Evolutionary conservation across 2,113 vertebrate genomes (phyloP), one percentile per base, ranked within the genome.

Genomic region (Pogona vitticeps): DNA sequence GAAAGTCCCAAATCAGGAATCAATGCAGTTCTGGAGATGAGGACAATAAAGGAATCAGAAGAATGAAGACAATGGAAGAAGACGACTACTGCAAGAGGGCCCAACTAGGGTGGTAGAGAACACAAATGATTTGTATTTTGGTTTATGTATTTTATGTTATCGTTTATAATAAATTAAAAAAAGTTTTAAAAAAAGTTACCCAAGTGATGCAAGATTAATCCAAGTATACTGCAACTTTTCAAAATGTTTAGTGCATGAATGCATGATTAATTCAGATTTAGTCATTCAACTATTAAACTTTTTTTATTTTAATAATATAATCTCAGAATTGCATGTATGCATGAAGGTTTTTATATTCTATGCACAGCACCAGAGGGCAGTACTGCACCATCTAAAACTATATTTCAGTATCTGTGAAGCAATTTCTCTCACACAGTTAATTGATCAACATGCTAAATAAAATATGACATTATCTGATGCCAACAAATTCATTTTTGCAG

Each of bases 361-460:
- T 52, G 59, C 9, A 12, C 76, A 40, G 85, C 96, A 94, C 90
- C 2, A 95, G 96, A 94, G 93, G 96, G 96, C 96, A 96, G 93
- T 85, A 31, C 84, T 95, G 93, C 14, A 84, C 80, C 91, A 81
- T 86, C 77, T n/a, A 65, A 8, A 17, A 13, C 28, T 21, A 15
- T 15, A 52, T 82, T 42, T 28, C 6, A 5, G 31, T 0, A 52
- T 4, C 28, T 2, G 10, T 0, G 15, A 72, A 73, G 21, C 63
- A 76, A n/a, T 0, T 52, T 52, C 10, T 52, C 10, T 0, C 0
- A 13, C 36, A 21, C 13, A 65, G 28, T 10, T 38, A 81, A 81
- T n/a, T 71, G 33, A 9, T 58, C 26, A 70, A 36, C 9, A 38
- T 70, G 75, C 63, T 56, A 77, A 56, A 38, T 76, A 77, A 68